These are phyloP conservation scores for Loriculus beryllinus DNA, from an alignment of 2,797 vertebrate genomes.

Conservation along the genomic window DNA sequence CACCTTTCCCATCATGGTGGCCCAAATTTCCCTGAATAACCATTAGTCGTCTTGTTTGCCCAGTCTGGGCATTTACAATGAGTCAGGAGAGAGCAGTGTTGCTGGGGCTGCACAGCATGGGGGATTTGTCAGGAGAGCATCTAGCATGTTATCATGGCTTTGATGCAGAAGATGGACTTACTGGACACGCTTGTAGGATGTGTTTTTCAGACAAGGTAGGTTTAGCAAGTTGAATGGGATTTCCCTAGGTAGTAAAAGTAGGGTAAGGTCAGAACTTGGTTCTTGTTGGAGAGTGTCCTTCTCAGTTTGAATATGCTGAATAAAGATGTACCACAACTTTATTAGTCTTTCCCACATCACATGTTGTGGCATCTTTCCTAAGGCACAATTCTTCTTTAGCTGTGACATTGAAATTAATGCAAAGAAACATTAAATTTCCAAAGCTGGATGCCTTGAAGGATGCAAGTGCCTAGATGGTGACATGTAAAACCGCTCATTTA, in stretches of 20 bases:
- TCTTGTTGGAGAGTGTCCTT: neutral
- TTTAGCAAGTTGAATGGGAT: neutral
- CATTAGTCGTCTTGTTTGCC: slow-evolving; percentile 78
- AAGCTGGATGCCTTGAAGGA: neutral
- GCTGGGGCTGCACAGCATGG: slow-evolving; percentile 63
- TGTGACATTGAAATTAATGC: neutral
- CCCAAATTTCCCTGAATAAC: slow-evolving; percentile 75
- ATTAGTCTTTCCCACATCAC: neutral
- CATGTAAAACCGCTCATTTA: neutral
- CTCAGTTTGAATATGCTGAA: neutral
- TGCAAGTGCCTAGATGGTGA: neutral
- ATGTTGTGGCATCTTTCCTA: neutral
- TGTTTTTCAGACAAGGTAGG: neutral
- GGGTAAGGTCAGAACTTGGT: neutral
- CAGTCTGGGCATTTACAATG: slow-evolving; percentile 75
- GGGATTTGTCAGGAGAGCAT: neutral
- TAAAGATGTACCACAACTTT: neutral
- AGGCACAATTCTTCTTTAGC: neutral
- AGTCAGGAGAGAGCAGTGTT: slow-evolving; percentile 57
- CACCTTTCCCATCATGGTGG: slow-evolving; percentile 81
- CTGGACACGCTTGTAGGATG: neutral
- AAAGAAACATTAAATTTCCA: neutral
- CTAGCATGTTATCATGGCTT: neutral
- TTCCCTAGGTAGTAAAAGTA: neutral
- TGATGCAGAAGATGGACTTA: neutral